Percentiles rank a stretch among this genome's conserved stretches.
These are phyloP conservation scores for Psilopogon haemacephalus DNA, from an alignment of 2,113 vertebrate genomes.

Conservation along the genomic window DNA sequence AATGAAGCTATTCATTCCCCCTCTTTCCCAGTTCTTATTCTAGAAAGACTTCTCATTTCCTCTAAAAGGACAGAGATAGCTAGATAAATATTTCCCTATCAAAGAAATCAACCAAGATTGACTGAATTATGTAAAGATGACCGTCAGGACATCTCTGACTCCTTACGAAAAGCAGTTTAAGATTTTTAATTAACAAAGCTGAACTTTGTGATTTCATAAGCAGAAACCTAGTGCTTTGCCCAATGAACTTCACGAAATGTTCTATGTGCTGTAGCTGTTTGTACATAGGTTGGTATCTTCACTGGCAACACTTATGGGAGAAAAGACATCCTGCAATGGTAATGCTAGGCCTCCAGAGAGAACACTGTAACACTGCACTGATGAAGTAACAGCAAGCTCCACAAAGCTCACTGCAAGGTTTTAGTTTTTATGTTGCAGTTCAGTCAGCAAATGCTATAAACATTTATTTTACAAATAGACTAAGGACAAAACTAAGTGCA, in stretches of 20 bases:
- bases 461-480: background rate
- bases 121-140: background rate
- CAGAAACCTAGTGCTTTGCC: background rate
- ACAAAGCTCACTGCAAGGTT: background rate
- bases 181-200: background rate
- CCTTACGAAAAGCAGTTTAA: background rate
- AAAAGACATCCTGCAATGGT: background rate
- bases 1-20: conserved; percentile 47
- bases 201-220: background rate
- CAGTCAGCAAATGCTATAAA: background rate
- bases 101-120: background rate
- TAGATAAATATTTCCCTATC: conserved; percentile 24
- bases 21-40: background rate
- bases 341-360: background rate
- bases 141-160: background rate
- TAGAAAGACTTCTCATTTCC: background rate
- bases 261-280: background rate
- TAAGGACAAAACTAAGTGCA: background rate
- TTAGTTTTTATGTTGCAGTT: background rate
- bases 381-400: background rate
- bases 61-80: background rate
- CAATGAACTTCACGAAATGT: background rate
- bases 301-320: background rate
- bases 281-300: background rate
- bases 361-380: background rate